phyloP scores from a whole-genome alignment of 2,888 invertebrate genomes.

The Halictus quadricinctus region DNA sequence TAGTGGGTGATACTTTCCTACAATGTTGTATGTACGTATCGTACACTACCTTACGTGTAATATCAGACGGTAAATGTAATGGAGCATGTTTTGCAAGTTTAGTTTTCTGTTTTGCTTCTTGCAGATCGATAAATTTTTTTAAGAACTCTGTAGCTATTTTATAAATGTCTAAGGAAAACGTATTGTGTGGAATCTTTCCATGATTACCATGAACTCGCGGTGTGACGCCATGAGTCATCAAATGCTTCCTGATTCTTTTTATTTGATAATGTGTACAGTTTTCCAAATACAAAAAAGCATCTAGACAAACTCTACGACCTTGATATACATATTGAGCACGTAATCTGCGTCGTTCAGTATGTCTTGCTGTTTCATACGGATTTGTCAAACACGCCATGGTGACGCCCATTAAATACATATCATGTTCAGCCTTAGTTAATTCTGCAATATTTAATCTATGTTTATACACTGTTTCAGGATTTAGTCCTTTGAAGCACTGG shows the following conservation, averaged over 20 bases:
- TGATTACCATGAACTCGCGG: constrained; percentile 91
- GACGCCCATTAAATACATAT: constrained; percentile 94
- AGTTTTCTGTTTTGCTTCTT: constrained; percentile 84
- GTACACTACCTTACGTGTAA: constrained; percentile 88
- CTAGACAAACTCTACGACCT: constrained; percentile 89
- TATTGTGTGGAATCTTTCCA: constrained; percentile 91
- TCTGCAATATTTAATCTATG: constrained; percentile 91
- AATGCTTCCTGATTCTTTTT: constrained; percentile 90
- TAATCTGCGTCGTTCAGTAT: constrained; percentile 88
- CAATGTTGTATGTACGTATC: constrained; percentile 90
- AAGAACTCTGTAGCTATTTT: constrained; percentile 90
- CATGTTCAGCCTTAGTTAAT: constrained; percentile 91
- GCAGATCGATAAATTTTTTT: constrained; percentile 88
- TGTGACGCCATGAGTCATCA: constrained; percentile 91
- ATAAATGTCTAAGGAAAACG: constrained; percentile 90
- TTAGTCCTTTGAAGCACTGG: constrained; percentile 89
- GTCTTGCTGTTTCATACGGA: constrained; percentile 87
- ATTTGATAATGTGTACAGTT: constrained; percentile 92
- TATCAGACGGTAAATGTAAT: constrained; percentile 84
- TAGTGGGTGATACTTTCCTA: constrained; percentile 87
- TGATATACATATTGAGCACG: constrained; percentile 91
- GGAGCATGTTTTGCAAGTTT: constrained; percentile 83
- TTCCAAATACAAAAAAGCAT: constrained; percentile 90
- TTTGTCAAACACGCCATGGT: constrained; percentile 92
- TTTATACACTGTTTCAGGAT: constrained; percentile 89